Percentiles rank a stretch among this genome's conserved stretches.
phyloP scores from a whole-genome alignment of 2,797 vertebrate genomes.

The Tokudaia muenninki region DNA sequence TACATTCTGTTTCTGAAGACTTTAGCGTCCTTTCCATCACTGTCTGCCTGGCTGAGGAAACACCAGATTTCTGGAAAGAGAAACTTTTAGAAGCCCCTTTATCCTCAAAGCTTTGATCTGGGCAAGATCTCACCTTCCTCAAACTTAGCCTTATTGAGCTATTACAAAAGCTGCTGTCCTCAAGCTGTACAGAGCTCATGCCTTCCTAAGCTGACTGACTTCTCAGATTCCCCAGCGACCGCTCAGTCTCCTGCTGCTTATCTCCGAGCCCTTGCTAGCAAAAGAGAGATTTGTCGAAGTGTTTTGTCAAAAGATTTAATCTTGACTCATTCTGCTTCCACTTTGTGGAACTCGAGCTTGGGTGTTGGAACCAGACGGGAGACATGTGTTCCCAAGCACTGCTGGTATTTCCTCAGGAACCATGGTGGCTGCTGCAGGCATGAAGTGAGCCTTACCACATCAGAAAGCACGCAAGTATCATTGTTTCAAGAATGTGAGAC shows the following conservation, averaged over 20 bases:
- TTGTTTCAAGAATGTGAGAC: background rate
- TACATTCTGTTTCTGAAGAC: background rate
- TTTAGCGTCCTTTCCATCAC: background rate
- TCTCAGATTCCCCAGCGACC: background rate
- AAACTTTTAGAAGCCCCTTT: constrained; percentile 8
- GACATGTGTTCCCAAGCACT: background rate
- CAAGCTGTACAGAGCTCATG: background rate
- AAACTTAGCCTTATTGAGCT: background rate
- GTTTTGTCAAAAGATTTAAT: background rate
- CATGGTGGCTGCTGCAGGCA: background rate
- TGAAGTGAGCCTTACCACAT: background rate
- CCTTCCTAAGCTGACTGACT: background rate
- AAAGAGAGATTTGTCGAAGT: background rate
- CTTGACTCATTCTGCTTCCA: background rate
- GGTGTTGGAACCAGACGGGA: too few species aligned
- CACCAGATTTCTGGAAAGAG: constrained; percentile 42
- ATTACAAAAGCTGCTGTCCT: background rate
- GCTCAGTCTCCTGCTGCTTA: constrained; percentile 15
- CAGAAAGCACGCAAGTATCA: background rate
- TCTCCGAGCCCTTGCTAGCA: background rate
- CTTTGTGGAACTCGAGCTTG: background rate
- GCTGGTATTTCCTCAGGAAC: background rate
- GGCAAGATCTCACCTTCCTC: background rate
- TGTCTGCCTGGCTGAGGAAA: background rate
- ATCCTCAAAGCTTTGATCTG: background rate